These are phyloP conservation scores for Hemaris fuciformis DNA, from an alignment of 2,888 invertebrate species.

Conservation along the genomic window DNA sequence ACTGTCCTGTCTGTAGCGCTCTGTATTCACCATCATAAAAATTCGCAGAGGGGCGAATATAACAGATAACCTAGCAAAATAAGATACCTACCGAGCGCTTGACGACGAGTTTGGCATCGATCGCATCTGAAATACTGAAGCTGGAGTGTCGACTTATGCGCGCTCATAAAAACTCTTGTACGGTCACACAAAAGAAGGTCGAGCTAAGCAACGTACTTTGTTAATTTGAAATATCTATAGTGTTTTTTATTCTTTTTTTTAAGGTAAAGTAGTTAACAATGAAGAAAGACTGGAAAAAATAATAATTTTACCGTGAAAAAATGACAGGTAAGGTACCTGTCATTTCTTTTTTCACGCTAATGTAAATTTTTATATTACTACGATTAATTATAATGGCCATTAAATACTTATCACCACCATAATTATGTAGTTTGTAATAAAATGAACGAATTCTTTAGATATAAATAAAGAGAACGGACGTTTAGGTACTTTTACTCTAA, in stretches of 20 bases:
- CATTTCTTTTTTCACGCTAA: too few species aligned
- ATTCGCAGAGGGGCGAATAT: background rate
- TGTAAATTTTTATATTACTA: too few species aligned
- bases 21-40: background rate
- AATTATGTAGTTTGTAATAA: background rate
- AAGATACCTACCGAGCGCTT: constrained; percentile 1
- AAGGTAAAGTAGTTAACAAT: too few species aligned
- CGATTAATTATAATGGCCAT: too few species aligned
- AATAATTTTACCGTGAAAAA: too few species aligned
- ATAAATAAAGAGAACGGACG: constrained; percentile 53
- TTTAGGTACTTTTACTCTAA: constrained; percentile 46
- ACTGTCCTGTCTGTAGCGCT: background rate
- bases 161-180: background rate
- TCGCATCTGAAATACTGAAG: constrained; percentile 7
- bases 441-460: constrained; percentile 23
- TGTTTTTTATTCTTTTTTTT: background rate
- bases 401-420: background rate
- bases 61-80: background rate
- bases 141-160: constrained; percentile 9
- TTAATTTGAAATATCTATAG: background rate
- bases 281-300: too few species aligned
- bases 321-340: too few species aligned
- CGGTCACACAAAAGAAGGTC: background rate
- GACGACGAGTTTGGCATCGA: constrained; percentile 2
- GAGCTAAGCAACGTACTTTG: background rate